These are phyloP conservation scores for Chaetogeoica ovagalla DNA, from an alignment of 2,888 invertebrate genomes.

Conservation along the genomic window DNA sequence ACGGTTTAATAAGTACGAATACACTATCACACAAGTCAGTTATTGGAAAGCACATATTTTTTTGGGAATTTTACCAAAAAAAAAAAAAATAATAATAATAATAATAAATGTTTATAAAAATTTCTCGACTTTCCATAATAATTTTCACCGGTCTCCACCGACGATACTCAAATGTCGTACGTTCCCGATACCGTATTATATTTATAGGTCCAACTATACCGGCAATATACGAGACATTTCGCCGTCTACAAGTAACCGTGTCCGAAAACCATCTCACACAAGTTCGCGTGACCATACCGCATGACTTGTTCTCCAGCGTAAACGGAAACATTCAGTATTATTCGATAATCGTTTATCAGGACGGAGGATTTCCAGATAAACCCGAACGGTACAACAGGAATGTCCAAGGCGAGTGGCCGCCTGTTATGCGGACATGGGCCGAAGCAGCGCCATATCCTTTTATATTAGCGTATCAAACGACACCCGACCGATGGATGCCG, in stretches of 20 bases:
- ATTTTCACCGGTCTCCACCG: too few relatives aligned
- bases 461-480: constrained; percentile 36
- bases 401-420: neutral
- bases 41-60: too few relatives aligned
- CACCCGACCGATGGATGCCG: constrained; percentile 35
- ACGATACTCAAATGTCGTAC: too few relatives aligned
- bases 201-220: constrained; percentile 11
- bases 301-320: neutral
- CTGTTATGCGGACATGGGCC: constrained; percentile 19
- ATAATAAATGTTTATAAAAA: too few relatives aligned
- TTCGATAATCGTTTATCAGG: constrained; percentile 29
- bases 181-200: neutral
- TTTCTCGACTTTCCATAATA: too few relatives aligned
- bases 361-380: constrained; percentile 1
- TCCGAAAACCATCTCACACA: constrained; percentile 15
- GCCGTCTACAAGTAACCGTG: constrained; percentile 16
- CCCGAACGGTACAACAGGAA: neutral
- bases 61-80: too few relatives aligned
- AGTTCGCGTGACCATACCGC: constrained; percentile 17
- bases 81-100: too few relatives aligned
- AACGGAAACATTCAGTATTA: constrained; percentile 17
- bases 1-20: too few relatives aligned
- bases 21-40: too few relatives aligned
- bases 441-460: constrained; percentile 36
- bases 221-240: constrained; percentile 6